Percentiles rank a stretch among this genome's conserved stretches.
Evolutionary conservation across 2,113 vertebrate genomes (phyloP).

Genomic region (Prionailurus viverrinus): DNA sequence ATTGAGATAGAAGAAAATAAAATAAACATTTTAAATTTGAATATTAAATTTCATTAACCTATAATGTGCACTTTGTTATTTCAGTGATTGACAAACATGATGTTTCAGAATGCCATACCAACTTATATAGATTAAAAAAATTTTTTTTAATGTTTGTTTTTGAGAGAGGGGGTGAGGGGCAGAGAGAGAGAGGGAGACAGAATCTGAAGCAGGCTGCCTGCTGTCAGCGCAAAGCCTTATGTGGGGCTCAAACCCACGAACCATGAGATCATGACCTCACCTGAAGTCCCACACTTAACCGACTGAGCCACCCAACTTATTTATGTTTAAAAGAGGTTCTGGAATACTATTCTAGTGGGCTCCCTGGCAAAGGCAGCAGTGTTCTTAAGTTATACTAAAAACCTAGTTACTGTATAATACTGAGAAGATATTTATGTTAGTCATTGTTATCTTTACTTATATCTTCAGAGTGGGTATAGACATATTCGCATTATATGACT

Average conservation of each 20-base stretch:
- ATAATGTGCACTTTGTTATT: neutral
- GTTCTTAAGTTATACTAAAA: neutral
- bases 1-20: neutral
- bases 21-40: constrained; percentile 36
- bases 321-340: constrained; percentile 39
- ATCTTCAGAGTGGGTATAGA: neutral
- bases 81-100: constrained; percentile 11
- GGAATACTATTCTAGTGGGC: neutral
- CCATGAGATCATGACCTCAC: too few relatives aligned
- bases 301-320: neutral
- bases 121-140: neutral
- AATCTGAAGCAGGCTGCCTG: too few relatives aligned
- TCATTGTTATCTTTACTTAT: neutral
- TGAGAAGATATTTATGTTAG: neutral
- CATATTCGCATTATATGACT: neutral
- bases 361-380: neutral
- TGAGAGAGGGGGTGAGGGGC: too few relatives aligned
- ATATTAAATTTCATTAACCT: constrained; percentile 29
- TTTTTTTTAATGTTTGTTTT: too few relatives aligned
- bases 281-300: too few relatives aligned
- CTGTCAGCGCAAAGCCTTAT: too few relatives aligned
- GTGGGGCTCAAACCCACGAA: too few relatives aligned
- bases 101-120: neutral
- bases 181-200: too few relatives aligned
- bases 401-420: neutral